Conservation (phyloP, 2,888 invertebrate species). For the Hesperia comma region DNA sequence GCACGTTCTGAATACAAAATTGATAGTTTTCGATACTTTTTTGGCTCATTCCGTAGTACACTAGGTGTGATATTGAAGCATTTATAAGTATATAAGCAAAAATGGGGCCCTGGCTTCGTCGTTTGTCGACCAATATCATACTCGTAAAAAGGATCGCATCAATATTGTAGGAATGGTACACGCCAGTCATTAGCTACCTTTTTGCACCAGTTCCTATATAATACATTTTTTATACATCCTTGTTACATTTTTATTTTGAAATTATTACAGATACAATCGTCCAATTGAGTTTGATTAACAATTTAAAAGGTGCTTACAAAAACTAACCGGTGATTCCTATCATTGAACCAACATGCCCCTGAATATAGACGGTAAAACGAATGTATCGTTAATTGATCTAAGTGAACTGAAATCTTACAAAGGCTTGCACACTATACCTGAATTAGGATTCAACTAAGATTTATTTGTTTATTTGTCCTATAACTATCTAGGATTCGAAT, state of each 20-base stretch:
- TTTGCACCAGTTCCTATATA: not conserved
- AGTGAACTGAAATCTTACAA: too few relatives aligned
- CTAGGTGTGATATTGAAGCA: too few relatives aligned
- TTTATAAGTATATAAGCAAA: too few relatives aligned
- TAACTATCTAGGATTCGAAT: too few relatives aligned
- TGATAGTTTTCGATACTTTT: too few relatives aligned
- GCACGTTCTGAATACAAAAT: too few relatives aligned
- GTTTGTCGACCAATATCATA: not conserved
- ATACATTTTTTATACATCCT: not conserved
- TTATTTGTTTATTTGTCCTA: too few relatives aligned
- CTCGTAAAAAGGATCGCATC: not conserved
- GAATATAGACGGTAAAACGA: not conserved
- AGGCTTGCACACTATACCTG: too few relatives aligned
- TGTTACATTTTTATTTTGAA: not conserved
- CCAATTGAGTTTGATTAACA: not conserved
- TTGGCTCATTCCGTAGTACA: too few relatives aligned
- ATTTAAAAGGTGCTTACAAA: not conserved
- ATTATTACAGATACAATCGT: not conserved
- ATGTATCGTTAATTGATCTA: too few relatives aligned
- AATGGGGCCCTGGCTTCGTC: too few relatives aligned
- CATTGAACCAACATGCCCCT: not conserved
- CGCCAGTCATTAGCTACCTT: not conserved
- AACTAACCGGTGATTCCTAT: not conserved
- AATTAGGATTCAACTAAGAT: too few relatives aligned
- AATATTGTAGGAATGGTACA: not conserved